Evolutionary conservation across 2,797 vertebrate species (phyloP), one percentile per base, ranked within the genome.

Genomic region (Fundulus diaphanus): DNA sequence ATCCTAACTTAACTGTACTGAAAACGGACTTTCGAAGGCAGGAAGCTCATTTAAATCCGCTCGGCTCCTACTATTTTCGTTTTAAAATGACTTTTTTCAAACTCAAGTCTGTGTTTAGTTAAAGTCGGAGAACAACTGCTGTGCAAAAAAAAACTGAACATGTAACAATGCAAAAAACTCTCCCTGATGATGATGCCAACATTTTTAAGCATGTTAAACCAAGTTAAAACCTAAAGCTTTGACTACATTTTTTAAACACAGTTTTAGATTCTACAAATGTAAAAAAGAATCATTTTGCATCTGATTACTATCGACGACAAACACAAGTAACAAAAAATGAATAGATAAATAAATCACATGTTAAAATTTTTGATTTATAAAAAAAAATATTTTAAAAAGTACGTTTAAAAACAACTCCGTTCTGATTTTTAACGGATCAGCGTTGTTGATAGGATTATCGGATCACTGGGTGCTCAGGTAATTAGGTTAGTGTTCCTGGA

Each of bases 391-490:
- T 35, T 63, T 22, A 63, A 63, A 37, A 63, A 24, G 5, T 24
- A 12, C 12, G 12, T 46, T 46, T 46, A 46, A 46, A 46, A 46
- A 33, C 59, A 2, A 11, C 40, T 42, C 35, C 7, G 18, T 37
- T 22, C 33, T 20, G 59, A 37, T 20, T 63, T 63, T 63, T 63
- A 63, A 63, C 4, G 11, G 59, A 37, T 63, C 59, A 37, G 33
- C 13, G 46, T 37, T 22, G 72, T 65, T 73, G 72, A 73, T 73
- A 49, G 24, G 61, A 52, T 66, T 54, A 74, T 52, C 46, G 24
- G 72, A 65, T 27, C 33, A 27, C 20, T 52, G 37, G 57, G 44
- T 63, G 59, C 59, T 65, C 72, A 51, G 46, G 59, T 65, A 73
- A 74, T 52, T 42, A 27, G 49, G 72, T 74, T 74, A 51, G 72